Evolutionary conservation across 2,797 vertebrate species (phyloP).

Genomic region (Ataeniobius toweri): DNA sequence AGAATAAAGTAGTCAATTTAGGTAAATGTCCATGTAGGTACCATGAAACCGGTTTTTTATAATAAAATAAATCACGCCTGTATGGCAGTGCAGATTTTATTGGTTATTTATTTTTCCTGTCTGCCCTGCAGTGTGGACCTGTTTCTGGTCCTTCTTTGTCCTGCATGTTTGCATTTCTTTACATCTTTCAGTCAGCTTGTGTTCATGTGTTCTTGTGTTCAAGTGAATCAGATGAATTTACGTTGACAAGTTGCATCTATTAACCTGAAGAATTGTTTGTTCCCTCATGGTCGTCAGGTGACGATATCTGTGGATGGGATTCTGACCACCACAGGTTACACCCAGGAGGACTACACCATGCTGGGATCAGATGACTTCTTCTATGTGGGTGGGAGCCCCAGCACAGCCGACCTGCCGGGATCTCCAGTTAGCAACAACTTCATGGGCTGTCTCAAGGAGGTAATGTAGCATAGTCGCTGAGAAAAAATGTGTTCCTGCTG

Average conservation of each 20-base stretch:
- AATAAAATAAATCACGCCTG: background rate
- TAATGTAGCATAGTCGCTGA: conserved; percentile 58
- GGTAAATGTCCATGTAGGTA: background rate
- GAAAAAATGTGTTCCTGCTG: background rate
- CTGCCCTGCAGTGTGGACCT: background rate
- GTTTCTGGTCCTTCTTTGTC: background rate
- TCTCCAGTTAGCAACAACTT: conserved; percentile 99
- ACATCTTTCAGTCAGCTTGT: no score
- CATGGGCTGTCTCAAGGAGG: conserved; percentile 99
- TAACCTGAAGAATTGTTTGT: background rate
- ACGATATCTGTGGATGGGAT: conserved; percentile 99
- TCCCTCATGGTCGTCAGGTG: conserved; percentile 80
- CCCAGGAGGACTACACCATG: conserved; percentile 99
- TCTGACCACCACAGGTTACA: conserved; percentile 97
- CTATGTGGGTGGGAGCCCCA: conserved; percentile 96
- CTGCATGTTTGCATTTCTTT: background rate
- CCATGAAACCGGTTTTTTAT: background rate
- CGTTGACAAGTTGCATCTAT: no score
- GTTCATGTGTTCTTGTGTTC: background rate
- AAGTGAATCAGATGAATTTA: background rate
- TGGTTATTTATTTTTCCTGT: background rate
- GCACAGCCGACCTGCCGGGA: conserved; percentile 94
- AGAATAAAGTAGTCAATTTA: background rate
- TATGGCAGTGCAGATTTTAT: background rate
- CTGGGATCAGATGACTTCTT: conserved; percentile 98